Evolutionary conservation across 2,888 invertebrate species (phyloP).

Genomic region (Noctua janthina): DNA sequence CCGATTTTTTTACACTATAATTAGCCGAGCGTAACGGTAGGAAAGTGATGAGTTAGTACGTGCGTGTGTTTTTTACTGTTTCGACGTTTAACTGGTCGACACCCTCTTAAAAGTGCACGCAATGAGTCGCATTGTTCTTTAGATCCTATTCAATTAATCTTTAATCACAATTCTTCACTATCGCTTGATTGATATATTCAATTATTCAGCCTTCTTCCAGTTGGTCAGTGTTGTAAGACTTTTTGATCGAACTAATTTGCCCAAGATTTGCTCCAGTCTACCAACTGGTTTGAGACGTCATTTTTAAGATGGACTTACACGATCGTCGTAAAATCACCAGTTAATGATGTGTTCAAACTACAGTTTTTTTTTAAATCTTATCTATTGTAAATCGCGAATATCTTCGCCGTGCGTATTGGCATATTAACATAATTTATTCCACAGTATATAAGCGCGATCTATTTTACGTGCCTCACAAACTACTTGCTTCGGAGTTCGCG

Average conservation of each 20-base stretch:
- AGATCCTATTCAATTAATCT: slow-evolving; percentile 12
- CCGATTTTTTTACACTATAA: slow-evolving; percentile 39
- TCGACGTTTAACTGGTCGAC: slow-evolving; percentile 44
- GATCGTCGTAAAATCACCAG: slow-evolving; percentile 3
- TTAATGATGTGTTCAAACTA: slow-evolving; percentile 7
- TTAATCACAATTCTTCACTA: slow-evolving; percentile 7
- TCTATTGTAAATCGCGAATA: slow-evolving; percentile 34
- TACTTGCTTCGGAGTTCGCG: slow-evolving; percentile 48
- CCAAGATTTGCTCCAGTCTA: neutral
- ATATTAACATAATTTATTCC: slow-evolving; percentile 61
- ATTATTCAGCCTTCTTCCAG: neutral
- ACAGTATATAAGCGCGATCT: slow-evolving; percentile 66
- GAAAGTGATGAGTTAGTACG: slow-evolving; percentile 52
- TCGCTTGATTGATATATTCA: neutral
- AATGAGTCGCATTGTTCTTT: slow-evolving; percentile 3
- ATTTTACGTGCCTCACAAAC: slow-evolving; percentile 54
- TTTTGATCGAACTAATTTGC: neutral
- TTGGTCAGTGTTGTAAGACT: neutral
- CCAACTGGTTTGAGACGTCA: neutral
- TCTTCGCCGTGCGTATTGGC: slow-evolving; percentile 52
- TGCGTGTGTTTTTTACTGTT: slow-evolving; percentile 40
- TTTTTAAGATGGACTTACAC: neutral
- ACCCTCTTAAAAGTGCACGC: slow-evolving; percentile 49
- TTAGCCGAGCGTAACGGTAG: slow-evolving; percentile 54
- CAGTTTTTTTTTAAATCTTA: slow-evolving; percentile 14